A percentile compares a stretch with the other conserved stretches of the same genome.
These are phyloP conservation scores for Hydrotaea diabolus DNA, from an alignment of 2,888 invertebrate species.

Conservation along the genomic window DNA sequence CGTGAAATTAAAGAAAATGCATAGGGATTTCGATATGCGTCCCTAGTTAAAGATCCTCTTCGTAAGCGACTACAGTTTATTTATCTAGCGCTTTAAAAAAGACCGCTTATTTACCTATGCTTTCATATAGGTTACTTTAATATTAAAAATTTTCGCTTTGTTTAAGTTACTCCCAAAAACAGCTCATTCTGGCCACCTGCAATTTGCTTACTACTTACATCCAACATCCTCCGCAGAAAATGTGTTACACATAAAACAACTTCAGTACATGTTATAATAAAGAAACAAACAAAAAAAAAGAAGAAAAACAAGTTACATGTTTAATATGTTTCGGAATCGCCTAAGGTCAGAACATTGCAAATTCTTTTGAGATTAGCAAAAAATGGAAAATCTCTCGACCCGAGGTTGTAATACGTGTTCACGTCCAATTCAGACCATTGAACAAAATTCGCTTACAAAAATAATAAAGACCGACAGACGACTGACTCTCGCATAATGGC, in stretches of 20 bases:
- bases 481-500: background rate
- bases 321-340: constrained; percentile 36
- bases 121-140: too few relatives aligned
- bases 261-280: background rate
- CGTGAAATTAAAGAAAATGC: too few relatives aligned
- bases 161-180: too few relatives aligned
- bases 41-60: too few relatives aligned
- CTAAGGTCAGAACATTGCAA: constrained; percentile 59
- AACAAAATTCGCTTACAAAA: background rate
- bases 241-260: background rate
- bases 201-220: too few relatives aligned
- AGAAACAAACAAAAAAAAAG: constrained; percentile 2
- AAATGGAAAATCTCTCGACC: constrained; percentile 57
- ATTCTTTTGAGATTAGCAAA: constrained; percentile 67
- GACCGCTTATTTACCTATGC: too few relatives aligned
- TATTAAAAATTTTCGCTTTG: too few relatives aligned
- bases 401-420: constrained; percentile 27
- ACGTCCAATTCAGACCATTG: constrained; percentile 17
- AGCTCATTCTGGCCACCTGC: too few relatives aligned
- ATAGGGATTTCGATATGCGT: too few relatives aligned
- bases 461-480: background rate
- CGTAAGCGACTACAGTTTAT: too few relatives aligned
- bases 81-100: too few relatives aligned
- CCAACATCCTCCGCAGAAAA: background rate
- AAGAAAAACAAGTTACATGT: constrained; percentile 18